These are phyloP conservation scores for mouse (Mus musculus) DNA, from an alignment of 2,113 vertebrate species.

Conservation along the genomic window DNA sequence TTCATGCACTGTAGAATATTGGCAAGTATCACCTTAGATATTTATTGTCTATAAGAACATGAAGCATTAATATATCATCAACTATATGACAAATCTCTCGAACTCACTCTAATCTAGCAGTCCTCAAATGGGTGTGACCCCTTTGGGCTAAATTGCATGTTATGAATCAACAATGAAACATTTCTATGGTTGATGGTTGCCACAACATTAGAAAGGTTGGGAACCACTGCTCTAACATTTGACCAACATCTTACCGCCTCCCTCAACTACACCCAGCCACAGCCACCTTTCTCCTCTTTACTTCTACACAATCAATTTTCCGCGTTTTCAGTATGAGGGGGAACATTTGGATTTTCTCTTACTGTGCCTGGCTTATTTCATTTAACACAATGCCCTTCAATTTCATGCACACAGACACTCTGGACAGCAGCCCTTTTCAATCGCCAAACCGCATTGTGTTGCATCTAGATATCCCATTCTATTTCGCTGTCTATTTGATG, in stretches of 20 bases:
- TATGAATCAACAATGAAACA: background rate
- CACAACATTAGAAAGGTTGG: background rate
- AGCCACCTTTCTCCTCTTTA: background rate
- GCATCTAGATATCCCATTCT: too few species aligned
- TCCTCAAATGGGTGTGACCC: background rate
- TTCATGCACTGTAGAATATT: background rate
- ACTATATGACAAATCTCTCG: background rate
- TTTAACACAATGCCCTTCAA: background rate
- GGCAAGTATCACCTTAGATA: background rate
- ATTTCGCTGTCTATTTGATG: background rate
- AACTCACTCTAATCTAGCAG: background rate
- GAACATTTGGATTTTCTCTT: background rate
- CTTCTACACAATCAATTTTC: background rate
- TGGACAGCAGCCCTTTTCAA: background rate
- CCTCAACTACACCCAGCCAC: background rate
- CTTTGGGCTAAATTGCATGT: background rate
- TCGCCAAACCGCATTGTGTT: background rate
- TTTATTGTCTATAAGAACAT: background rate
- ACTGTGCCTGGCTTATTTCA: background rate
- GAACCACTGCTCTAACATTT: background rate
- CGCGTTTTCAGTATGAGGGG: background rate
- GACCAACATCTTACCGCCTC: background rate
- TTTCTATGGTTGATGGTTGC: background rate
- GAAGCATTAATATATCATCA: background rate
- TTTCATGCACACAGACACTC: too few species aligned